Base-by-base conservation (phyloP, 2,888 invertebrate genomes). In the Dexiosoma caninum region DNA sequence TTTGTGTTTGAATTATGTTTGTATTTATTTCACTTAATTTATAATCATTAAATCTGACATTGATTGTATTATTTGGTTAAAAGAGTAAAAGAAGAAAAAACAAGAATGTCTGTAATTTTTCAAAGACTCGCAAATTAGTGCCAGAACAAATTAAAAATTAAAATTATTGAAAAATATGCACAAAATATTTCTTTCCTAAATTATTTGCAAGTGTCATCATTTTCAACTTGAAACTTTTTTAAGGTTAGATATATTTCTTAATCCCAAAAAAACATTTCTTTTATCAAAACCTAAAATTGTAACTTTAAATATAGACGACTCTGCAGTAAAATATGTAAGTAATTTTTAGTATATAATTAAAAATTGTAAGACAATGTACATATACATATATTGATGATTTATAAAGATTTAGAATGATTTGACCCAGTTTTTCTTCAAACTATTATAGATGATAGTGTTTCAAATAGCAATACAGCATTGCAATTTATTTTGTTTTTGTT, bases 41-140 rank as follows among this genome's bases (percentile, higher is more conserved):
- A 77, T 74, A 77, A 77, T 81, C 81, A 81, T 77, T 81, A 77
- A 77, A 81, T 81, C 72, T 77, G 81, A 77, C 81, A 81, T 81
- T 81, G 81, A 77, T 77, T 77, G 74, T 81, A 74, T 60, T 72
- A 64, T 77, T 77, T 66, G 60, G 72, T 49, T 77, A 67, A 55
- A 70, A 59, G 51, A 57, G 55, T 55, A 67, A 49, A 53, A 42
- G 59, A 14, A 75, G 1, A 42, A 51, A 44, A 53, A 14, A 40
- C 21, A 62, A 10, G 19, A 40, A 67, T 67, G 67, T 67, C 62
- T 80, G 60, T 64, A 64, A 49, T 74, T 64, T 64, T 77, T 74
- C 72, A 81, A 77, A 81, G 72, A 59, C 51, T 59, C 37, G 77
- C 77, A 81, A 77, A 77, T 77, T 74, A 72, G 37, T 81, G 81